phyloP scores from a whole-genome alignment of 1,140 invertebrate species.

The Drosophila hydei region DNA sequence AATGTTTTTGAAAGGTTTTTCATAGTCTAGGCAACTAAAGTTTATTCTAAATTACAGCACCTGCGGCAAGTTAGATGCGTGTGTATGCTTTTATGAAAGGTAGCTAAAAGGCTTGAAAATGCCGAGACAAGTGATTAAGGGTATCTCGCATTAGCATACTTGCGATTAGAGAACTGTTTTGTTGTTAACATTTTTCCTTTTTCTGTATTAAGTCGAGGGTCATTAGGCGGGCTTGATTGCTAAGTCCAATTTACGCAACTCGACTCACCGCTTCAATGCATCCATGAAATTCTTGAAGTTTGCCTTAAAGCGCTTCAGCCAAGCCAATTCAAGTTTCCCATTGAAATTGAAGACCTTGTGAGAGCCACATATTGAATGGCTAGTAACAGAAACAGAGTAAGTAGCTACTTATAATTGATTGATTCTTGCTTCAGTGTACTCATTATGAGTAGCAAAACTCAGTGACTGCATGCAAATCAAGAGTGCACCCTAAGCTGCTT shows the following conservation, averaged over 20 bases:
- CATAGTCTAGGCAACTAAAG: too few species aligned
- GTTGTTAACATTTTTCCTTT: slow-evolving; percentile 7
- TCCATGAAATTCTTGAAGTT: slow-evolving; percentile 1
- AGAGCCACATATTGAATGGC: neutral
- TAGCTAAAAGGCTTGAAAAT: too few species aligned
- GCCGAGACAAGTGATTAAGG: too few species aligned
- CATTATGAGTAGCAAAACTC: neutral
- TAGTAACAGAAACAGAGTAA: neutral
- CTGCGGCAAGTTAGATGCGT: too few species aligned
- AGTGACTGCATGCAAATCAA: slow-evolving; percentile 15
- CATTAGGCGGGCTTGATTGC: slow-evolving; percentile 15
- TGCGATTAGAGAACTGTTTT: neutral
- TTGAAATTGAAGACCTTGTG: neutral
- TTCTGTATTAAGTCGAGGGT: slow-evolving; percentile 36
- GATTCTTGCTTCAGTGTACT: slow-evolving; percentile 13
- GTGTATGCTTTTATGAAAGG: too few species aligned
- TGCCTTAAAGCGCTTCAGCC: neutral
- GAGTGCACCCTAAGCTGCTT: slow-evolving; percentile 57
- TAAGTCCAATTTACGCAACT: neutral
- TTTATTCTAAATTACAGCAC: too few species aligned
- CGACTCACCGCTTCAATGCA: neutral
- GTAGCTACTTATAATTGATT: neutral
- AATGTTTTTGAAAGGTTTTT: too few species aligned
- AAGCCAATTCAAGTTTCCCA: neutral
- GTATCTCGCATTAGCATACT: too few species aligned